Base-by-base conservation (phyloP, 2,797 vertebrate genomes). In the Microctenopoma stevenorrisi region DNA sequence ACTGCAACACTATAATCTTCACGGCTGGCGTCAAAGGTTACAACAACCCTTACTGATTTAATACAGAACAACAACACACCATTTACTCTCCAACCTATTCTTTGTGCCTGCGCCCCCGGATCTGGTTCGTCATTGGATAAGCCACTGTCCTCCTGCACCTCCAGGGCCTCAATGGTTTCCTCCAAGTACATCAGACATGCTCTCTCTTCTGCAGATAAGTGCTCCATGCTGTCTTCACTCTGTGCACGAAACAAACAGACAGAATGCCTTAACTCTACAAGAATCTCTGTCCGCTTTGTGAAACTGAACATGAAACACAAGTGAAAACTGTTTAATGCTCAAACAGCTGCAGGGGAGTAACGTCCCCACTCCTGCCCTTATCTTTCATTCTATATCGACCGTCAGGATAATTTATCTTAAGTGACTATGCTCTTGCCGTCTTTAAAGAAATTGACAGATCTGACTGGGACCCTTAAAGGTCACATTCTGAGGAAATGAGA, bases 161-260 rank as follows among this genome's bases (percentile, higher is more conserved):
- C 96, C 83, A 98, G 78, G 0, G 96, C 95, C 79, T 97, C 97
- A 0, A 99, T 97, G 0, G 96, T 98, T 86, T 96, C 95, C 81
- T 98, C 96, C 63, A 99, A 87, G 86, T 96, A 99, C 88, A 95
- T 94, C 66, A 99, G 89, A 52, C 96, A 97, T 4, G 96, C 97
- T 11, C 95, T 95, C 81, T 98, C 97, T 40, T 97, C 98, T 12
- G 95, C 91, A 0, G 97, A 96, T 26, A 99, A 87, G 75, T 96
- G 92, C 74, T 97, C 96, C 78, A 97, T 95, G 60, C 94, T 96
- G 86, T 94, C 92, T 50, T 95, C 94, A 46, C 95, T 97, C 97
- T 98, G 86, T 47, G 68, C 28, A 72, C 26, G 43, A 50, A 40
- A 54, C 2, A n/a, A 10, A 68, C 16, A 22, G 28, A 50, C 11